Base-by-base conservation (phyloP, 2,888 invertebrate genomes). In the Leucophenga montana region DNA sequence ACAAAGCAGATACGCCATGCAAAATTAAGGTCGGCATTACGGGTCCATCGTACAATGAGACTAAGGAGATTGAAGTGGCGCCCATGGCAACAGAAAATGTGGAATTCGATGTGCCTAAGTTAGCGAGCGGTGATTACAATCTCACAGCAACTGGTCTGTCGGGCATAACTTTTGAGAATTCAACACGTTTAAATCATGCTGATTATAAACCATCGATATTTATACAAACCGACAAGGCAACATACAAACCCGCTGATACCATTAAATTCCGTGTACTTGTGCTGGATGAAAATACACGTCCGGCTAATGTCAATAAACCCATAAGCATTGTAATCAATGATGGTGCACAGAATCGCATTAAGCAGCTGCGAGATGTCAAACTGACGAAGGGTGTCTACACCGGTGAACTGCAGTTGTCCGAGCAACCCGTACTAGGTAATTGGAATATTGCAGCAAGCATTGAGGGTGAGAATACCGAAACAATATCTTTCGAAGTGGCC, bases 161-260 rank as follows among this genome's bases (percentile, higher is more conserved):
- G 4, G 95, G 95, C 3, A 90, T 94, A 18, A 90, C 91, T 71
- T 96, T 97, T 87, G 90, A 91, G 57, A 93, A 94, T 73, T 91
- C 93, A n/a, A 94, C 93, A 1, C 91, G 91, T 9, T 87, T 97
- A 65, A 90, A 92, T 57, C 95, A 93, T 88, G 92, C 94, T 54
- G 92, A 93, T 73, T 94, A 96, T 84, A 76, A 77, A 48, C 74
- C 79, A 5, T 94, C 95, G 13, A 91, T 96, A 14, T 95, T 96
- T 83, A 92, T 97, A 73, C 97, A 98, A 88, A 97, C 97, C 0
- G 97, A 98, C 89, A 95, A 96, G 89, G 93, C 95, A 11, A 93
- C 97, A 74, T 98, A 97, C 88, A 95, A 96, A 85, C 97, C 97
- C 0, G 93, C 94, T 11, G 93, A 94, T 85, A 92, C 92, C 76